phyloP scores from a whole-genome alignment of 2,888 invertebrate genomes.

The Drosophila macrospina region DNA sequence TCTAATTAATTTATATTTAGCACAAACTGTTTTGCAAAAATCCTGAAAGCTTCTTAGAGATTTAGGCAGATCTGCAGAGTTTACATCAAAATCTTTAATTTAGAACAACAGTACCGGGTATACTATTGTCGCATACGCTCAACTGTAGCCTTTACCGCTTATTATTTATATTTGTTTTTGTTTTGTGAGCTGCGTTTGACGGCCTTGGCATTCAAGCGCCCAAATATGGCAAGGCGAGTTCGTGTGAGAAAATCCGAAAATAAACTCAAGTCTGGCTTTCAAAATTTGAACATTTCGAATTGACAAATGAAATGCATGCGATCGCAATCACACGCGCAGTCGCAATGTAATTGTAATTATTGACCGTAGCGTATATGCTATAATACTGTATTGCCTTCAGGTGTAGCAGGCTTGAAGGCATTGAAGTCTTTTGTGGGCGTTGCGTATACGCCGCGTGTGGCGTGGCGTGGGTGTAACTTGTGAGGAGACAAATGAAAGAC shows the following conservation, averaged over 20 bases:
- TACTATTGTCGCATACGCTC: too few relatives aligned
- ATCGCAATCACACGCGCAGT: conserved; percentile 15
- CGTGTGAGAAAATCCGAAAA: conserved; percentile 62
- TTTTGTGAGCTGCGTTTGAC: conserved; percentile 33
- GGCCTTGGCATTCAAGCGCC: conserved; percentile 77
- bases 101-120: too few relatives aligned
- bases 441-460: conserved; percentile 53
- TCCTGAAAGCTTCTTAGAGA: too few relatives aligned
- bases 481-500: conserved; percentile 17
- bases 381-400: conserved; percentile 36
- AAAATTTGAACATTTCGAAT: conserved; percentile 10
- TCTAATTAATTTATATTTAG: too few relatives aligned
- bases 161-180: conserved; percentile 17
- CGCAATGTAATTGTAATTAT: conserved; percentile 44
- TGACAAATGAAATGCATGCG: conserved; percentile 55
- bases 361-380: conserved; percentile 33
- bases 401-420: conserved; percentile 30
- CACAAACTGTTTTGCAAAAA: too few relatives aligned
- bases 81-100: too few relatives aligned
- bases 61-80: too few relatives aligned
- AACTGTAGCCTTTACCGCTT: conserved; percentile 6
- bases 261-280: conserved; percentile 35
- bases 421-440: conserved; percentile 57
- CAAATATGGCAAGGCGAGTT: conserved; percentile 72
- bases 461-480: conserved; percentile 14